These are phyloP conservation scores for Oceanodroma leucorhoa DNA, from an alignment of 2,797 vertebrate genomes.

Conservation along the genomic window DNA sequence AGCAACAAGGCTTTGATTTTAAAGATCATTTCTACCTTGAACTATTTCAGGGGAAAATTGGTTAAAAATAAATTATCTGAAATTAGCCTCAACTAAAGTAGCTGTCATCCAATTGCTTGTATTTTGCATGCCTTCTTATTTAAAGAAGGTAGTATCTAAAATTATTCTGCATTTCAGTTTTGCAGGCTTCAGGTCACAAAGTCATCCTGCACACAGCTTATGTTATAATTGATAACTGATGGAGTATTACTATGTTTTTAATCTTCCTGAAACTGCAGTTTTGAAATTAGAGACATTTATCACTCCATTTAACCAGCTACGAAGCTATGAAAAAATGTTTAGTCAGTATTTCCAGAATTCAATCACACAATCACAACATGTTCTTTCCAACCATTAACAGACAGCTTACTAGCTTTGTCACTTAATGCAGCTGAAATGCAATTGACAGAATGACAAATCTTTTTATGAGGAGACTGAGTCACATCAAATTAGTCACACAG, in stretches of 20 bases:
- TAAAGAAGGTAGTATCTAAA: neutral
- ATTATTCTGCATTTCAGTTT: neutral
- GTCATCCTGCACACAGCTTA: neutral
- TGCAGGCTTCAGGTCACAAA: neutral
- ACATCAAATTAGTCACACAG: constrained; percentile 34
- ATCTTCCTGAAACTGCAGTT: constrained; percentile 23
- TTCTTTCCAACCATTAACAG: neutral
- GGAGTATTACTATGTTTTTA: neutral
- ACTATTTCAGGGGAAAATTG: neutral
- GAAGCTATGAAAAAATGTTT: neutral
- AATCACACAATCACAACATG: neutral
- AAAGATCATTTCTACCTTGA: neutral
- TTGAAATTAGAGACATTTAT: constrained; percentile 33
- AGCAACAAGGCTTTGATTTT: neutral
- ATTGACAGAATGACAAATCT: constrained; percentile 46
- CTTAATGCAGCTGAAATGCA: neutral
- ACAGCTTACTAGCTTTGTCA: neutral
- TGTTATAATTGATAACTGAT: neutral
- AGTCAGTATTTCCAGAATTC: constrained; percentile 18
- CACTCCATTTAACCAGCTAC: constrained; percentile 1
- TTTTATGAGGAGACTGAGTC: neutral
- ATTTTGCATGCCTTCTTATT: neutral
- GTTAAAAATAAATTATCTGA: neutral
- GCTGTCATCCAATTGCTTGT: neutral
- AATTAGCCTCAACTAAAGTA: neutral